Evolutionary conservation across 2,888 invertebrate genomes (phyloP).

Genomic region (Pantelozetes paolii): DNA sequence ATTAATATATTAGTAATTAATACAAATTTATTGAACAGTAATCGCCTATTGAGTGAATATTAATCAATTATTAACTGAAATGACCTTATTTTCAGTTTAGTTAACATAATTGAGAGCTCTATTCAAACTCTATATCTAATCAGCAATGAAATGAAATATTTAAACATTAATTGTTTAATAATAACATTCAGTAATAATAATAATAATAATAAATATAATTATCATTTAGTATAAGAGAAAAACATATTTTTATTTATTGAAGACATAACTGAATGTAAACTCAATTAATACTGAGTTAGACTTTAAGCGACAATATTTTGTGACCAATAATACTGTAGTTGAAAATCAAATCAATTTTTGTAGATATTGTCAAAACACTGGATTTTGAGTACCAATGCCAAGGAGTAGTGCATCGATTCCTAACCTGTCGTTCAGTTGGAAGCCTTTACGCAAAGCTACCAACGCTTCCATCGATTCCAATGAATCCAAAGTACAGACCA

Average conservation of each 20-base stretch:
- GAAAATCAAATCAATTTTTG: neutral
- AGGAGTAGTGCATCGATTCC: conserved; percentile 6
- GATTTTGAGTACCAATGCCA: neutral
- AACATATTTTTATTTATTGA: neutral
- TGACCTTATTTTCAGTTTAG: conserved; percentile 17
- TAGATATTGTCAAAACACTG: neutral
- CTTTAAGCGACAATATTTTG: too few relatives aligned
- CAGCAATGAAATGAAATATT: neutral
- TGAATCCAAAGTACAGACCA: neutral
- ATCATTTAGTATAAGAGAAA: neutral
- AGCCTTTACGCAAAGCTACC: neutral
- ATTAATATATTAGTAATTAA: too few relatives aligned
- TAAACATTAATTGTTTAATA: conserved; percentile 1
- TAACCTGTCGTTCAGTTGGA: neutral
- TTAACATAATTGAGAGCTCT: neutral
- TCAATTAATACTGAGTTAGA: neutral
- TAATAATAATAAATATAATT: neutral
- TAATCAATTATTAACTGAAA: neutral
- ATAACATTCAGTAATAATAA: neutral
- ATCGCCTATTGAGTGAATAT: neutral
- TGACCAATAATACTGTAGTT: neutral
- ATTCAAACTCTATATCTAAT: neutral
- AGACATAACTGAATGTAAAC: neutral
- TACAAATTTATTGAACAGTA: too few relatives aligned
- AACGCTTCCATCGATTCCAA: neutral